Conservation (phyloP, 2,888 invertebrate genomes). For the Apamea anceps region DNA sequence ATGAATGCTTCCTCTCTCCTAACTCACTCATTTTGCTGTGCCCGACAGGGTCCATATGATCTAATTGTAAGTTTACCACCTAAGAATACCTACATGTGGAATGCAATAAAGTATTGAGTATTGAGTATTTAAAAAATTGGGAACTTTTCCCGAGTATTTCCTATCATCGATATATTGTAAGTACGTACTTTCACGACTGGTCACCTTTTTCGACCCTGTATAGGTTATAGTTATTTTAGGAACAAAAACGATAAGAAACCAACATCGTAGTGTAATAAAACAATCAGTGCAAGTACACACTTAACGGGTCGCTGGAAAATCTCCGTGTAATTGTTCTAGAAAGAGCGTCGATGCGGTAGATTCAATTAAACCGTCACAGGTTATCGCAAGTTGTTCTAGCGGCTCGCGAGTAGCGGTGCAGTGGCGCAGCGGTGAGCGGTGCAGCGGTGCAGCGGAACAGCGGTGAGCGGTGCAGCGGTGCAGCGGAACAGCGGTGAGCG, state of each 20-base stretch:
- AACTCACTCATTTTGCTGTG: too few species aligned
- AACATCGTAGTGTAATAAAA: slow-evolving; percentile 10
- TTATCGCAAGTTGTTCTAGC: slow-evolving; percentile 52
- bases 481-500: not conserved
- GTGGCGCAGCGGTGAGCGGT: not conserved
- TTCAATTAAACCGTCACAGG: slow-evolving; percentile 55
- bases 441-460: not conserved
- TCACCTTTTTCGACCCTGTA: not conserved
- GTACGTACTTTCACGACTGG: not conserved
- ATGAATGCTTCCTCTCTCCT: too few species aligned
- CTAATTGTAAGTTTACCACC: too few species aligned
- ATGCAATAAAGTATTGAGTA: too few species aligned
- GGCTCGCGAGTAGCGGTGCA: not conserved
- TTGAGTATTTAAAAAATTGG: not conserved
- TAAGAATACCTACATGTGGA: too few species aligned
- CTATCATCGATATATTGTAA: not conserved
- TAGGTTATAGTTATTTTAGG: slow-evolving; percentile 26
- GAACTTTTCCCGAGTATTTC: not conserved
- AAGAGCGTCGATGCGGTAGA: slow-evolving; percentile 8
- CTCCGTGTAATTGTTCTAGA: slow-evolving; percentile 33
- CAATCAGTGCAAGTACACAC: slow-evolving; percentile 16
- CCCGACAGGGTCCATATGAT: too few species aligned
- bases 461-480: not conserved
- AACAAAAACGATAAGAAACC: slow-evolving; percentile 36
- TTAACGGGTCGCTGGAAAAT: slow-evolving; percentile 55